Evolutionary conservation across 2,113 vertebrate species (phyloP).

Genomic region (Copsychus sechellarum): DNA sequence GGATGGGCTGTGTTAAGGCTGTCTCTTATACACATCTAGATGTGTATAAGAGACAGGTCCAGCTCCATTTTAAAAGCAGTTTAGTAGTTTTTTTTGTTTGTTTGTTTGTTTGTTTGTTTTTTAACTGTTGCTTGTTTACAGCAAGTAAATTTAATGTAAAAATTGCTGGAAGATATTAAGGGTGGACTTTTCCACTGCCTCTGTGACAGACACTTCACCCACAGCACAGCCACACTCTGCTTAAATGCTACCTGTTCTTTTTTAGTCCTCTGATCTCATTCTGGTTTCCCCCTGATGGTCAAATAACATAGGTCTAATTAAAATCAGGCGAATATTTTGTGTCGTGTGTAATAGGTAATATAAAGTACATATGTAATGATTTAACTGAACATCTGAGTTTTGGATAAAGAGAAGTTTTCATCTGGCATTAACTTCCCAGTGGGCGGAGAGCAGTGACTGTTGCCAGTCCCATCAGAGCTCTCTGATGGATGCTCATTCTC

Average conservation of each 20-base stretch:
- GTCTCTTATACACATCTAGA: too few relatives aligned
- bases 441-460: not conserved
- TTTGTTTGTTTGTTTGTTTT: not conserved
- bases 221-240: not conserved
- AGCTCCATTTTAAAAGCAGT: not conserved
- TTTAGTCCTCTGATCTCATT: slow-evolving; percentile 17
- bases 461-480: not conserved
- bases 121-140: not conserved
- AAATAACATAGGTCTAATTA: slow-evolving; percentile 55
- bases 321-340: slow-evolving; percentile 68
- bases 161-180: not conserved
- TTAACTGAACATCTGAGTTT: slow-evolving; percentile 54
- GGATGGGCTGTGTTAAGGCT: not conserved
- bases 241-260: not conserved
- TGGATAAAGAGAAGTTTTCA: slow-evolving; percentile 40
- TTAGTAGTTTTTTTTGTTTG: too few relatives aligned
- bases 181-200: not conserved
- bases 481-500: not conserved
- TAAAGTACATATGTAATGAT: slow-evolving; percentile 53
- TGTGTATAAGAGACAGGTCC: too few relatives aligned
- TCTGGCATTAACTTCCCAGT: slow-evolving; percentile 12
- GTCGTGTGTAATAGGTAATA: slow-evolving; percentile 67
- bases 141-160: not conserved
- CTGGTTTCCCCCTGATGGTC: not conserved
- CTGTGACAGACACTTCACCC: not conserved